Percentiles rank a stretch among this genome's conserved stretches.
phyloP scores from a whole-genome alignment of 2,888 invertebrate species.

The Xanthia togata region DNA sequence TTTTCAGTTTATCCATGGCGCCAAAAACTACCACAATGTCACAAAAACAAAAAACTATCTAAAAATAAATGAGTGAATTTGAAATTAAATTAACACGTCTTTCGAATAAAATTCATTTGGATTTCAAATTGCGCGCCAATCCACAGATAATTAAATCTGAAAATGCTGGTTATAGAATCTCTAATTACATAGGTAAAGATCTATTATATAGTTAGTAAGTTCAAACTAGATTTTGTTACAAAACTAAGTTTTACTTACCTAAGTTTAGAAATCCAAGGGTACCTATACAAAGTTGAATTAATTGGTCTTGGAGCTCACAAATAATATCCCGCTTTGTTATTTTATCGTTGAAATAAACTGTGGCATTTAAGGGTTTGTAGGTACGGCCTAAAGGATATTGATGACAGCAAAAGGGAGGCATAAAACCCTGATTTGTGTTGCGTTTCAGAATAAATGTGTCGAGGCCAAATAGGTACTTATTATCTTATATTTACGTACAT shows the following conservation, averaged over 20 bases:
- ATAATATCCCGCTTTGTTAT: slow-evolving; percentile 54
- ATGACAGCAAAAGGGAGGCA: slow-evolving; percentile 62
- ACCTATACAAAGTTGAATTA: slow-evolving; percentile 42
- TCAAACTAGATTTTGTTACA: slow-evolving; percentile 36
- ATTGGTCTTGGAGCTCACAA: slow-evolving; percentile 46
- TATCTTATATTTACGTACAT: slow-evolving; percentile 27
- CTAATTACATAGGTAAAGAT: too few species aligned
- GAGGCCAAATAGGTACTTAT: slow-evolving; percentile 13
- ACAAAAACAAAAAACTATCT: too few species aligned
- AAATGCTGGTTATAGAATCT: too few species aligned
- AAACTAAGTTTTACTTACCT: slow-evolving; percentile 27
- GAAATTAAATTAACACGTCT: too few species aligned
- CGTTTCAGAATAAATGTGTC: slow-evolving; percentile 50
- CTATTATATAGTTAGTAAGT: too few species aligned
- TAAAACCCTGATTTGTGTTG: slow-evolving; percentile 60
- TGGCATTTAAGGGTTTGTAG: slow-evolving; percentile 54
- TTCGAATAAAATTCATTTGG: too few species aligned
- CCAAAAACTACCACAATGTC: too few species aligned
- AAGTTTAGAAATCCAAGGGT: slow-evolving; percentile 28
- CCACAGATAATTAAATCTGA: too few species aligned
- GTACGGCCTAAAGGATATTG: slow-evolving; percentile 56
- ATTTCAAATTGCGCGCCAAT: too few species aligned
- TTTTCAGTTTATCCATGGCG: too few species aligned
- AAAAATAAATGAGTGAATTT: too few species aligned
- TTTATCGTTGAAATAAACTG: slow-evolving; percentile 60